Evolutionary conservation across 2,888 invertebrate genomes (phyloP).

Genomic region (Carcina quercana): DNA sequence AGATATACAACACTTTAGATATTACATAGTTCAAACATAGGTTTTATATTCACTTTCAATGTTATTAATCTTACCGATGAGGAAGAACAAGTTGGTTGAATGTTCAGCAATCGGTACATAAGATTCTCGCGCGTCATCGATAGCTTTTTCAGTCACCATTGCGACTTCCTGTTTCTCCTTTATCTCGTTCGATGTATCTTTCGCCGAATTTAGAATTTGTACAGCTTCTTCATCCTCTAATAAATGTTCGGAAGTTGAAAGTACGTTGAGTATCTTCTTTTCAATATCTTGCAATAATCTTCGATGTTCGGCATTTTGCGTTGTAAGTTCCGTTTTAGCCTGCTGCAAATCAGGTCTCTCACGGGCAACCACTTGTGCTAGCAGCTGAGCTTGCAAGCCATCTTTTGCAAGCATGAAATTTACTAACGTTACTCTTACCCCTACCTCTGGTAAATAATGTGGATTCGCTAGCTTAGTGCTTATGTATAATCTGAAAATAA

Average conservation of each 20-base stretch:
- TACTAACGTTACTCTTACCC: slow-evolving; percentile 91
- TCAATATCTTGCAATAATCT: slow-evolving; percentile 90
- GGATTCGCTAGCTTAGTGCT: slow-evolving; percentile 95
- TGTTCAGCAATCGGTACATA: slow-evolving; percentile 94
- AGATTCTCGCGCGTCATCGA: slow-evolving; percentile 87
- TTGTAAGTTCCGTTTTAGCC: slow-evolving; percentile 89
- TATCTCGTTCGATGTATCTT: slow-evolving; percentile 92
- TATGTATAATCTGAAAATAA: slow-evolving; percentile 88
- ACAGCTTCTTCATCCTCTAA: slow-evolving; percentile 96
- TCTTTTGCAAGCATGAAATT: slow-evolving; percentile 95
- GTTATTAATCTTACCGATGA: slow-evolving; percentile 84
- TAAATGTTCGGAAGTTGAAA: slow-evolving; percentile 65
- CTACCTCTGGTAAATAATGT: slow-evolving; percentile 94
- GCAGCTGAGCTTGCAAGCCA: slow-evolving; percentile 91
- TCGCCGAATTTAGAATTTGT: slow-evolving; percentile 90
- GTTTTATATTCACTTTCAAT: too few species aligned
- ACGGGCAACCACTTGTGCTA: slow-evolving; percentile 92
- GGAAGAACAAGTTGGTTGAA: slow-evolving; percentile 93
- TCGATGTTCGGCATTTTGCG: slow-evolving; percentile 91
- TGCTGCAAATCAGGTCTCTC: slow-evolving; percentile 94
- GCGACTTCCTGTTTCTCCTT: slow-evolving; percentile 92
- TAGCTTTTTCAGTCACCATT: slow-evolving; percentile 91
- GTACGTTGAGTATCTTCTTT: slow-evolving; percentile 85
- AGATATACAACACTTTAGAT: slow-evolving; percentile 5
- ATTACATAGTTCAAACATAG: background rate